These are phyloP conservation scores for Heliconius hewitsoni DNA, from an alignment of 1,140 invertebrate species.

Conservation along the genomic window DNA sequence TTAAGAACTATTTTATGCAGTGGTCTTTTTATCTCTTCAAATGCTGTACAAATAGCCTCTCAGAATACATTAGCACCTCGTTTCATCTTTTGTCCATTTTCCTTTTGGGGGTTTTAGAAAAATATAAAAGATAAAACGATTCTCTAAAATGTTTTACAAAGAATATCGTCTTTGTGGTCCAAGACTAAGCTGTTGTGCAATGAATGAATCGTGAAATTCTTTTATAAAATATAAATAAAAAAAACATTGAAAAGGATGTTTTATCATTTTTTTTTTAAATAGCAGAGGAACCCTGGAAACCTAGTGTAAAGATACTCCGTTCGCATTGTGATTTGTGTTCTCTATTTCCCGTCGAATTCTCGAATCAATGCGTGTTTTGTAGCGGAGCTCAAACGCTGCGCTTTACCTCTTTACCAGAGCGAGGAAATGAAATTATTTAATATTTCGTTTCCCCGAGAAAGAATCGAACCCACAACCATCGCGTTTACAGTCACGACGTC, in stretches of 20 bases:
- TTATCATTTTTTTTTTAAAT: no score
- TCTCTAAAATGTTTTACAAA: constrained; percentile 11
- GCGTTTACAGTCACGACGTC: no score
- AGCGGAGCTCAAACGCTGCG: no score
- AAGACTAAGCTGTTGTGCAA: constrained; percentile 1
- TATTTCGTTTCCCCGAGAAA: no score
- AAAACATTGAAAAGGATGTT: not conserved
- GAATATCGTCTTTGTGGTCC: constrained; percentile 9
- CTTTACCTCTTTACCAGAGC: no score
- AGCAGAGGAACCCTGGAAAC: no score
- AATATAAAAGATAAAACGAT: constrained; percentile 25
- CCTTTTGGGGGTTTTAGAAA: constrained; percentile 28
- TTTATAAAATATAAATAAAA: constrained; percentile 7
- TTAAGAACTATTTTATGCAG: constrained; percentile 41
- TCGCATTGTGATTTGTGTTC: no score
- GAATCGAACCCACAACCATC: no score
- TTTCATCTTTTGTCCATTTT: constrained; percentile 30
- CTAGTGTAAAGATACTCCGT: no score
- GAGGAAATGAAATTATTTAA: no score
- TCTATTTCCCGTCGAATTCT: no score
- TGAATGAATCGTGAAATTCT: not conserved
- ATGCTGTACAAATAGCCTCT: constrained; percentile 35
- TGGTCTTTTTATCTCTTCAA: constrained; percentile 37
- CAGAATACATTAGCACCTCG: constrained; percentile 35
- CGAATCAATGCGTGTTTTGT: no score